Conservation (phyloP, 2,888 invertebrate species). For the Carcina quercana region DNA sequence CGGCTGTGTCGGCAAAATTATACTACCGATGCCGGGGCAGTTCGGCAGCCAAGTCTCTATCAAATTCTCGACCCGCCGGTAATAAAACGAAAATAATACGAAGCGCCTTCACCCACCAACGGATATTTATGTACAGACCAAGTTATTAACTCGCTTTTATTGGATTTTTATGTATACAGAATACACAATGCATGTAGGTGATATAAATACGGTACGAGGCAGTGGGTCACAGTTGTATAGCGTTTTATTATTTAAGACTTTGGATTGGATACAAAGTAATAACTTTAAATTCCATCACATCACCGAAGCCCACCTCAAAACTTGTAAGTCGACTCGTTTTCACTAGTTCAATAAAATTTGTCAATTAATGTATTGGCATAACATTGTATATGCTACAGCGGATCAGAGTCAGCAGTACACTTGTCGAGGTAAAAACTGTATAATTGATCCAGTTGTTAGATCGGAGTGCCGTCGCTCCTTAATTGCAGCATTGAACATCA, state of each 20-base stretch:
- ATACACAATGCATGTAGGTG: neutral
- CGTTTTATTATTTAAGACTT: no score
- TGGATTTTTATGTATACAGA: constrained; percentile 27
- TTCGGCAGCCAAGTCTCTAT: constrained; percentile 61
- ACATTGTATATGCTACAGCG: no score
- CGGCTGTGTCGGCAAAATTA: constrained; percentile 57
- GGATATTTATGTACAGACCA: constrained; percentile 50
- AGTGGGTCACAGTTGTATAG: no score
- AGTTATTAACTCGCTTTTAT: constrained; percentile 51
- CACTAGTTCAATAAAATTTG: no score
- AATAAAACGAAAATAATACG: constrained; percentile 64
- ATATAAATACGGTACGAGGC: no score
- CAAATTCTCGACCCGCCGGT: constrained; percentile 51
- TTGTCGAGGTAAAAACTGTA: no score
- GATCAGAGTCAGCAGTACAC: no score
- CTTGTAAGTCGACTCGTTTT: no score
- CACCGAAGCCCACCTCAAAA: no score
- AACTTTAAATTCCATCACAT: no score
- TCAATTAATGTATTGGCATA: no score
- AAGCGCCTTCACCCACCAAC: constrained; percentile 35
- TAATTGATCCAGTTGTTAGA: constrained; percentile 42
- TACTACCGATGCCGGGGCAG: constrained; percentile 47
- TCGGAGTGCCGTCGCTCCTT: constrained; percentile 30
- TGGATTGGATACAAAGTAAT: no score
- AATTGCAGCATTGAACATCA: constrained; percentile 49